Evolutionary conservation across 2,888 invertebrate species (phyloP), one percentile per base, ranked within the genome.

Genomic region (Monochamus alternatus): DNA sequence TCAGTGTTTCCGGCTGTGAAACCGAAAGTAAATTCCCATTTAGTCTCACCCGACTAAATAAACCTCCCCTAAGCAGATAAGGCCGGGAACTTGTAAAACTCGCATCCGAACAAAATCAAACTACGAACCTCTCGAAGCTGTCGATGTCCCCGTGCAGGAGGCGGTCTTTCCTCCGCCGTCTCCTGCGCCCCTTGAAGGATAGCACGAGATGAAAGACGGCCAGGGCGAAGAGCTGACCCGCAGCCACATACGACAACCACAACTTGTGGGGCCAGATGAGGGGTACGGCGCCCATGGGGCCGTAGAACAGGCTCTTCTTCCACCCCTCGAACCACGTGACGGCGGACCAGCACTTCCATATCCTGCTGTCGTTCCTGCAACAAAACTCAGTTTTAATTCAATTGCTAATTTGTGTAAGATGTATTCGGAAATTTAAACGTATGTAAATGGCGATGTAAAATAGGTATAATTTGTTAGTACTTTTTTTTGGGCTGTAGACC

Each of bases 201-300:
- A 88, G 80, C 14, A 87, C 71, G 43, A 90, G 84, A 82, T 91
- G 89, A 74, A 91, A 85, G 63, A 89, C 77, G 9, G 90, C 90
- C 74, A 91, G 83, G 1, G 89, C 81, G 38, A 91, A 84, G 47
- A 91, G 84, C 82, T 89, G 87, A 60, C 89, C 86, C 5, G 90
- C 90, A 66, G 90, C 90, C 66, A 91, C 88, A 86, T 90, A 90
- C 73, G 90, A 90, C 62, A 91, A 86, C 91, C 91, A 91, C 65
- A 91, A 86, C 86, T 90, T 89, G 79, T 88, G 86, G 44, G 88
- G 88, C 83, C 87, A 87, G 52, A 87, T 80, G 64, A 89, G 83
- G n/a, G 88, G 87, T 58, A 87, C 81, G 2, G 85, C 86, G 14
- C 85, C 85, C 78, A 88, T 83, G n/a, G 88, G 85, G 7, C 84